A percentile compares a stretch with the other conserved stretches of the same genome.
phyloP scores from a whole-genome alignment of 2,113 vertebrate species.

The Fulica atra region DNA sequence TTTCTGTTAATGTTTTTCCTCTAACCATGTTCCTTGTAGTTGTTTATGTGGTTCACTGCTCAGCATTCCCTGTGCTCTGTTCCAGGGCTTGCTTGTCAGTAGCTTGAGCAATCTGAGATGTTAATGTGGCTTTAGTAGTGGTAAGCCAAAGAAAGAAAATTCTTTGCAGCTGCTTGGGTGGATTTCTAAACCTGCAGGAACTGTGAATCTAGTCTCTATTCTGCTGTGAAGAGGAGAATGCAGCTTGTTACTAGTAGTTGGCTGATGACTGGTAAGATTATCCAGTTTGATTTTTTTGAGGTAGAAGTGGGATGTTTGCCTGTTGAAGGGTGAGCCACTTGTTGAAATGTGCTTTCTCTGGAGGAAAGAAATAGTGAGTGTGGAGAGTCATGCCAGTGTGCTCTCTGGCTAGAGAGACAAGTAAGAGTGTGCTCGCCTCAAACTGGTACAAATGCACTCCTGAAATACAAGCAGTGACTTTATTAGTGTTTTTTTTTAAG shows the following conservation, averaged over 20 bases:
- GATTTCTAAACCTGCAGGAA: background rate
- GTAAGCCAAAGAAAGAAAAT: background rate
- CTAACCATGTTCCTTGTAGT: background rate
- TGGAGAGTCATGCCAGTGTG: background rate
- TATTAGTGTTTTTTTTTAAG: rapidly evolving
- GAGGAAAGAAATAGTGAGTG: background rate
- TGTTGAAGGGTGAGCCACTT: background rate
- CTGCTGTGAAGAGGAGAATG: background rate
- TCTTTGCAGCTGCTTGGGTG: background rate
- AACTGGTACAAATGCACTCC: background rate
- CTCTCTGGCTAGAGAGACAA: background rate
- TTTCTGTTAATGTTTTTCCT: background rate
- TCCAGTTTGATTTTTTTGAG: too few relatives aligned
- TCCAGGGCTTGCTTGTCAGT: background rate
- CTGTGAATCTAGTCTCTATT: background rate
- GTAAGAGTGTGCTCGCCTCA: background rate
- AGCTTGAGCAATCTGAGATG: background rate
- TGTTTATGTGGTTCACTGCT: background rate
- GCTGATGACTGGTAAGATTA: background rate
- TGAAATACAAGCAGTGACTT: background rate
- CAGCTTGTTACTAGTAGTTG: background rate
- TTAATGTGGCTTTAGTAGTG: background rate
- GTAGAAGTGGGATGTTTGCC: background rate
- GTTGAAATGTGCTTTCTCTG: background rate
- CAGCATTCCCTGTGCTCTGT: background rate